Evolutionary conservation across 2,113 vertebrate genomes (phyloP).

Genomic region (Pseudopipra pipra): DNA sequence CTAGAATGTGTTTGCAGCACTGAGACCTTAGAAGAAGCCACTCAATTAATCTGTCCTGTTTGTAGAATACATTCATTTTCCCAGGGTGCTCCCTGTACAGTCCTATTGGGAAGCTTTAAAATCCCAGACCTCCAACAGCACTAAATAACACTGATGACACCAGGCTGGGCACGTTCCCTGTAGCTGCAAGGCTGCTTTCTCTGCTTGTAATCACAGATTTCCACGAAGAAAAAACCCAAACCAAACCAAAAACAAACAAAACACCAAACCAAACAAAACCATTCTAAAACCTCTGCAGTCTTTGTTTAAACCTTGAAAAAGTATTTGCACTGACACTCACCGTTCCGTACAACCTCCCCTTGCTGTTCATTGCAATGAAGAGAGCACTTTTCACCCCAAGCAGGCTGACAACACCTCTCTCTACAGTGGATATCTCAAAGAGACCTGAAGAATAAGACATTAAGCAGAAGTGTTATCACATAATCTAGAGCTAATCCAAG

Average conservation of each 20-base stretch:
- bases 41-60: not conserved
- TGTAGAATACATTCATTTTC: not conserved
- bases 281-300: not conserved
- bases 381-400: constrained; percentile 86
- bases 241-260: not conserved
- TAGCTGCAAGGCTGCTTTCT: not conserved
- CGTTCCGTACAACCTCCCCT: constrained; percentile 89
- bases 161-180: not conserved
- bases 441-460: constrained; percentile 79
- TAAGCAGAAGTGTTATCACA: not conserved
- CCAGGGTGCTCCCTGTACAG: not conserved
- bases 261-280: not conserved
- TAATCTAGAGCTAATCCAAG: not conserved
- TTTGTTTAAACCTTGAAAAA: not conserved
- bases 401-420: constrained; percentile 92
- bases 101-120: not conserved
- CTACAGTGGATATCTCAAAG: constrained; percentile 95
- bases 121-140: not conserved
- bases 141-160: not conserved
- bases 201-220: not conserved
- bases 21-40: not conserved
- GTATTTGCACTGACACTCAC: constrained; percentile 78
- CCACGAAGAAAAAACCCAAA: not conserved
- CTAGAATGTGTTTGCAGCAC: not conserved
- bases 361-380: constrained; percentile 93